phyloP scores from a whole-genome alignment of 2,113 vertebrate species.

The Forbesichthys agassizii region DNA sequence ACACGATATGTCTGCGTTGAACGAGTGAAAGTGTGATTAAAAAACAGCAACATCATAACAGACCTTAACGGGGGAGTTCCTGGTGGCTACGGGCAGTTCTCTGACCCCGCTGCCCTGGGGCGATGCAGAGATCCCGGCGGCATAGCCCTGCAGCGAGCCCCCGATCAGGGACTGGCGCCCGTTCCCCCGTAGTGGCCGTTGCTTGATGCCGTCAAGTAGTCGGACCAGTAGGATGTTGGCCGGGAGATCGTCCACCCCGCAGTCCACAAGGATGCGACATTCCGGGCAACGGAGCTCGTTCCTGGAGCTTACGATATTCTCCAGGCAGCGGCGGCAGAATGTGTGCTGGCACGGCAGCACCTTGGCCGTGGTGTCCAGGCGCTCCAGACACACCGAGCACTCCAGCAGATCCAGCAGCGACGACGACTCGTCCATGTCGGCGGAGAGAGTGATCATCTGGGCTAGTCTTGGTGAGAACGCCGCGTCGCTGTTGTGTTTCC shows the following conservation, averaged over 20 bases:
- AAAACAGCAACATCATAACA: conserved; percentile 20
- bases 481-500: conserved; percentile 44
- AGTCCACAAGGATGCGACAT: conserved; percentile 94
- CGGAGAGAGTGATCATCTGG: conserved; percentile 70
- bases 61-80: conserved; percentile 85
- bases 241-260: conserved; percentile 91
- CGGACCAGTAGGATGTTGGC: conserved; percentile 93
- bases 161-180: conserved; percentile 66
- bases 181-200: conserved; percentile 80
- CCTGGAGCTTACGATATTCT: conserved; percentile 92
- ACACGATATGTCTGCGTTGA: too few relatives aligned
- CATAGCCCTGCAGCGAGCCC: conserved; percentile 73
- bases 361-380: conserved; percentile 92
- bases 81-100: conserved; percentile 80
- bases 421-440: conserved; percentile 93
- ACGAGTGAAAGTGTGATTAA: neutral
- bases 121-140: conserved; percentile 72
- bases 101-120: conserved; percentile 79
- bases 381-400: conserved; percentile 95
- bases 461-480: conserved; percentile 58
- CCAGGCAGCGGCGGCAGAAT: conserved; percentile 95
- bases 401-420: conserved; percentile 93
- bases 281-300: conserved; percentile 94
- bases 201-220: conserved; percentile 90
- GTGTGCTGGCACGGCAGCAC: conserved; percentile 96